Evolutionary conservation across 2,888 invertebrate genomes (phyloP).

Genomic region (Asteroscopus sphinx): DNA sequence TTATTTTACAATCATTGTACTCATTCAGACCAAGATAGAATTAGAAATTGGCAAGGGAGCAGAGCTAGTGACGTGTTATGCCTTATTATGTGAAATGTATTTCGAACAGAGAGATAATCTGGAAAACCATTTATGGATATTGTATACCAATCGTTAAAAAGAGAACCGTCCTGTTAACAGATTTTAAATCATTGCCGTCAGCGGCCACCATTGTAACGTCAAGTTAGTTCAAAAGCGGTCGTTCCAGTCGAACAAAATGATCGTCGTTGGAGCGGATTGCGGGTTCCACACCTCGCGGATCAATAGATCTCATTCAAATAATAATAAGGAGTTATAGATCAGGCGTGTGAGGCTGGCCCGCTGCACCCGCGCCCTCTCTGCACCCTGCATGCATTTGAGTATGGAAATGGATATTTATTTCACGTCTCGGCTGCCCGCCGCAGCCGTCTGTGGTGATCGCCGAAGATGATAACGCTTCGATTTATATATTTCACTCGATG

Average conservation of each 20-base stretch:
- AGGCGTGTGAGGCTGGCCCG: conserved; percentile 69
- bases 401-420: conserved; percentile 89
- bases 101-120: conserved; percentile 82
- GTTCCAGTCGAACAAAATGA: conserved; percentile 88
- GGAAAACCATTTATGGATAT: conserved; percentile 88
- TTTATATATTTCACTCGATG: conserved; percentile 88
- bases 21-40: conserved; percentile 58
- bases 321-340: conserved; percentile 90
- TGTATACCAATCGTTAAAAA: conserved; percentile 90
- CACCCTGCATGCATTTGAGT: conserved; percentile 78
- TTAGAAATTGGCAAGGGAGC: conserved; percentile 49
- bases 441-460: conserved; percentile 83
- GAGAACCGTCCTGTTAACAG: conserved; percentile 89
- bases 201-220: conserved; percentile 87
- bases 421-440: conserved; percentile 74
- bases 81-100: conserved; percentile 81
- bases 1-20: conserved; percentile 69
- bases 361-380: conserved; percentile 70
- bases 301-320: conserved; percentile 90
- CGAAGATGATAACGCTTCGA: conserved; percentile 86
- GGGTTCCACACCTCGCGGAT: conserved; percentile 87
- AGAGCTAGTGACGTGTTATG: conserved; percentile 69
- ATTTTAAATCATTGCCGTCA: conserved; percentile 90
- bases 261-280: conserved; percentile 83
- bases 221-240: conserved; percentile 89